Conservation (phyloP, 2,888 invertebrate species). For the Tenodera sinensis region DNA sequence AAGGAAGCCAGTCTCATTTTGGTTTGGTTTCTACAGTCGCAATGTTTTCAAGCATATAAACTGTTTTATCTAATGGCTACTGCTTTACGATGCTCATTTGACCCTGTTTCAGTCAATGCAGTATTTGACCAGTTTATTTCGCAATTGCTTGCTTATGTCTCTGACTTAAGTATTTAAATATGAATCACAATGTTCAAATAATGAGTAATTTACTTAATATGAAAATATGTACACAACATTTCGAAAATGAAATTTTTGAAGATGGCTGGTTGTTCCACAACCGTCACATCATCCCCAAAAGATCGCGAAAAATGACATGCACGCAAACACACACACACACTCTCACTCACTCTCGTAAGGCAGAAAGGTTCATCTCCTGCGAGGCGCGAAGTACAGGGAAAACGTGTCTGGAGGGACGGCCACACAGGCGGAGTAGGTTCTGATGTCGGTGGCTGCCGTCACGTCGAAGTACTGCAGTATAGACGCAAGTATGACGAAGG, state of each 20-base stretch:
- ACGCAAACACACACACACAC: neutral
- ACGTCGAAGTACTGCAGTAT: slow-evolving; percentile 69
- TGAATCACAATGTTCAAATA: neutral
- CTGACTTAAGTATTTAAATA: neutral
- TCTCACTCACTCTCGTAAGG: neutral
- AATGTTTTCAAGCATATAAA: neutral
- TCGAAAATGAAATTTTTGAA: neutral
- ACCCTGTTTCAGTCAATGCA: neutral
- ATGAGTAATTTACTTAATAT: neutral
- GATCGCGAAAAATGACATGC: neutral
- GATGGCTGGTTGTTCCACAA: neutral
- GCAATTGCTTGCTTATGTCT: neutral
- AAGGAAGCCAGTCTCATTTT: neutral
- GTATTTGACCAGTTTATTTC: neutral
- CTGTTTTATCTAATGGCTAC: neutral
- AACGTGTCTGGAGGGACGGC: slow-evolving; percentile 72
- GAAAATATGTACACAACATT: neutral
- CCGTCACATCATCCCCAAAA: neutral
- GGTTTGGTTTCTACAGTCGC: neutral
- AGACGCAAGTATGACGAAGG: slow-evolving; percentile 68
- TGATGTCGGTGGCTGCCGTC: slow-evolving; percentile 48
- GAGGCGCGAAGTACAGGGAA: slow-evolving; percentile 36
- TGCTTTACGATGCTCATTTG: neutral
- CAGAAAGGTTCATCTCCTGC: neutral
- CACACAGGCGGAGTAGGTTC: slow-evolving; percentile 62